These are phyloP conservation scores for Philypnodon macrostomus DNA, from an alignment of 2,797 vertebrate genomes.

Conservation along the genomic window DNA sequence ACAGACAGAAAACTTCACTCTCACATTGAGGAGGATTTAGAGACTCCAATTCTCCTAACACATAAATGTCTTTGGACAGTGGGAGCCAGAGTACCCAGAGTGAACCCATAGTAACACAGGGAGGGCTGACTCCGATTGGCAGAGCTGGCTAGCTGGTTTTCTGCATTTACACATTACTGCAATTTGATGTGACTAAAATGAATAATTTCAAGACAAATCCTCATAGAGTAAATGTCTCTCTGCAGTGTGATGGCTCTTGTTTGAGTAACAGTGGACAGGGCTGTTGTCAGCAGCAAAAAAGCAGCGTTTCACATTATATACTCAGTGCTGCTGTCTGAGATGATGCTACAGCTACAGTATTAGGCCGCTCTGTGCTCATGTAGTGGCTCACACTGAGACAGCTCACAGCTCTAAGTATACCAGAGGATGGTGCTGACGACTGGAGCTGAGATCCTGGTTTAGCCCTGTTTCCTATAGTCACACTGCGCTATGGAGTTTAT, in stretches of 20 bases:
- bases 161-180: no score
- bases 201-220: not conserved
- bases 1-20: no score
- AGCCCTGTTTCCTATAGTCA: slow-evolving; percentile 71
- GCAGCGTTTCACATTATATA: slow-evolving; percentile 54
- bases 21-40: no score
- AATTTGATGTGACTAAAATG: not conserved
- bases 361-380: slow-evolving; percentile 37
- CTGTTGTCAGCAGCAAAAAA: slow-evolving; percentile 33
- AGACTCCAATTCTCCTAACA: no score
- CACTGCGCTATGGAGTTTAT: slow-evolving; percentile 55
- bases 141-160: no score
- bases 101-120: no score
- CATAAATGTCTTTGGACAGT: no score
- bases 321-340: slow-evolving; percentile 45
- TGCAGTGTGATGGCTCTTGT: slow-evolving; percentile 38
- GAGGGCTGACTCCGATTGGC: no score
- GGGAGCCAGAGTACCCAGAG: no score
- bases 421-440: slow-evolving; percentile 71
- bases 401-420: slow-evolving; percentile 62
- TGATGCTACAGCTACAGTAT: slow-evolving; percentile 43
- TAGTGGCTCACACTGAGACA: slow-evolving; percentile 50
- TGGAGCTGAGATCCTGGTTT: slow-evolving; percentile 73
- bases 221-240: not conserved
- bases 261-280: slow-evolving; percentile 55